phyloP scores from a whole-genome alignment of 2,113 vertebrate species.

The Aegypius monachus region DNA sequence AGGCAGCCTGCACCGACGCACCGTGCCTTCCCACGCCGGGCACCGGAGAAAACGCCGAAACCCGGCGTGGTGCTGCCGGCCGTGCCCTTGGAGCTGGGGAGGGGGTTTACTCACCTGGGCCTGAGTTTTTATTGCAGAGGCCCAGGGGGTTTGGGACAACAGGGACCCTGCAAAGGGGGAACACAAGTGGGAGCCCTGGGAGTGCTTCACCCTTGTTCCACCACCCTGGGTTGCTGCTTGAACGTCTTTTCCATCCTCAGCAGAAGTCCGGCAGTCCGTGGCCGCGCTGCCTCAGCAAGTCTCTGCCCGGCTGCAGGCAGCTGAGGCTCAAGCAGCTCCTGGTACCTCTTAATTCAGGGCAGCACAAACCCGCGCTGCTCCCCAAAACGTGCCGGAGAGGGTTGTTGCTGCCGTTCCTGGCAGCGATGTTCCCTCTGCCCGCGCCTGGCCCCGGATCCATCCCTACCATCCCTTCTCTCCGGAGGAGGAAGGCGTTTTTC shows the following conservation, averaged over 20 bases:
- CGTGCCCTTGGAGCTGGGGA: too few relatives aligned
- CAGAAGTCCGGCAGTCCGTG: fast-evolving
- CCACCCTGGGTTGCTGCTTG: not conserved
- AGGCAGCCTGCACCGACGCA: not conserved
- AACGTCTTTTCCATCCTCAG: not conserved
- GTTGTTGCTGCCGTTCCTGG: not conserved
- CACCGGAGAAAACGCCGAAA: fast-evolving
- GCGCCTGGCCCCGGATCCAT: fast-evolving
- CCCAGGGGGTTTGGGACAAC: not conserved
- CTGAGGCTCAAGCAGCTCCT: not conserved
- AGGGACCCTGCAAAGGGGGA: not conserved
- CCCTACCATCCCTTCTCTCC: not conserved
- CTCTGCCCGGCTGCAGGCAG: not conserved
- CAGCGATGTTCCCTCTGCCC: not conserved
- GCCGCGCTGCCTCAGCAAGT: not conserved
- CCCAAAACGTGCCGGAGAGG: not conserved
- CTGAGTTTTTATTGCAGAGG: not conserved
- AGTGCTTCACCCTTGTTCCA: not conserved
- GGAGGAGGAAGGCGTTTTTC: fast-evolving
- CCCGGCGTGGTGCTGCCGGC: not conserved
- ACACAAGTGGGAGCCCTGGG: not conserved
- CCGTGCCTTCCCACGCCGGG: not conserved
- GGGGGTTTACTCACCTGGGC: too few relatives aligned
- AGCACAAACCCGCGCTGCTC: not conserved
- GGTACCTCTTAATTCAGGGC: not conserved